Conservation (phyloP, 92 coral and sea anemone species). For the Desmophyllum pertusum region DNA sequence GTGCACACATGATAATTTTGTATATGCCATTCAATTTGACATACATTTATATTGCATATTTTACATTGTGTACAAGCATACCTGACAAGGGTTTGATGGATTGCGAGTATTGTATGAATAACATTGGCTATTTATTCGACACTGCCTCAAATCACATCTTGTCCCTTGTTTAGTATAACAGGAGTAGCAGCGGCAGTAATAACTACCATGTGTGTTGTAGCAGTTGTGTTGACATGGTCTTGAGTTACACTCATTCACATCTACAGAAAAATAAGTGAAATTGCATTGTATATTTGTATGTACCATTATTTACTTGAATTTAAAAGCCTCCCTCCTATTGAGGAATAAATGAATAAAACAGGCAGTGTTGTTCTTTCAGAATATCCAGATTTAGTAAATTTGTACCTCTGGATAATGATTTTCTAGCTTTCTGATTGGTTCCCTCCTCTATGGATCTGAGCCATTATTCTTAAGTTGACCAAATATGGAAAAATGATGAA, state of each 20-base stretch:
- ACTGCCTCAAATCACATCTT: conserved; percentile 71
- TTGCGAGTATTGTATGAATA: conserved; percentile 56
- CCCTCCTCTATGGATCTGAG: too few species aligned
- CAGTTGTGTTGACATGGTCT: conserved; percentile 72
- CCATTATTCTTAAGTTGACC: too few species aligned
- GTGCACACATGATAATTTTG: too few species aligned
- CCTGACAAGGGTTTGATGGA: conserved; percentile 77
- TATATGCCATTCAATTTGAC: neutral
- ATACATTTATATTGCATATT: neutral
- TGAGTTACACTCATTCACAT: conserved; percentile 21
- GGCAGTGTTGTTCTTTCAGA: too few species aligned
- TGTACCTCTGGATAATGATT: too few species aligned
- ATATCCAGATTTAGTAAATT: too few species aligned
- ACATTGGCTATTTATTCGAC: conserved; percentile 65
- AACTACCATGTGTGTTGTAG: conserved; percentile 65
- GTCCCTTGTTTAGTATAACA: conserved; percentile 73
- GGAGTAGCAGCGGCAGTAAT: conserved; percentile 62
- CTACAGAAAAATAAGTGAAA: neutral
- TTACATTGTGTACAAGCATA: neutral
- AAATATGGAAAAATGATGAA: too few species aligned
- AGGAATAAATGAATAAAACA: too few species aligned
- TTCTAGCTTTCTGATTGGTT: too few species aligned
- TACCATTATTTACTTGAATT: neutral
- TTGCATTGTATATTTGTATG: neutral
- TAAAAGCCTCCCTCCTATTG: too few species aligned